These are phyloP conservation scores for Ochropleura leucogaster DNA, from an alignment of 2,888 invertebrate species.

Conservation along the genomic window DNA sequence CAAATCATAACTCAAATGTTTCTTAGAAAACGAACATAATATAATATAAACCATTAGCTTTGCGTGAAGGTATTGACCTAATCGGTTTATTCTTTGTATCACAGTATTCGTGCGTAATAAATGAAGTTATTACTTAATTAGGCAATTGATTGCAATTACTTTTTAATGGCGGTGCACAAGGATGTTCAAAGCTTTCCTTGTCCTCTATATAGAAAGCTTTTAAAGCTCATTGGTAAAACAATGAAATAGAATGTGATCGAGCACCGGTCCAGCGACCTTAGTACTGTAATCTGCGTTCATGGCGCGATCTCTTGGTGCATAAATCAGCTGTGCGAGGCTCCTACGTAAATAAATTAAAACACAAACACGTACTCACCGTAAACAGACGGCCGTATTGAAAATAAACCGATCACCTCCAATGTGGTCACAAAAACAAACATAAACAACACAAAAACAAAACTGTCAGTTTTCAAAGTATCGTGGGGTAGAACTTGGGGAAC, in stretches of 20 bases:
- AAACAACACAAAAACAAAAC: conserved; percentile 87
- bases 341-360: conserved; percentile 84
- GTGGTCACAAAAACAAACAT: conserved; percentile 84
- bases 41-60: conserved; percentile 25
- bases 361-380: conserved; percentile 86
- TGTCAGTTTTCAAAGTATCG: conserved; percentile 79
- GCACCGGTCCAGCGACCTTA: conserved; percentile 81
- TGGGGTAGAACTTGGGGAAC: conserved; percentile 72
- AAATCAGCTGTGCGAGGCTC: conserved; percentile 83
- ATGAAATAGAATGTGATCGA: conserved; percentile 79
- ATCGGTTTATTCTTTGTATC: conserved; percentile 49
- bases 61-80: conserved; percentile 46
- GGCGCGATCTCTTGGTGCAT: conserved; percentile 81
- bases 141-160: conserved; percentile 36
- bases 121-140: conserved; percentile 54
- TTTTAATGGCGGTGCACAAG: conserved; percentile 55
- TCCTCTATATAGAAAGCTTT: conserved; percentile 59
- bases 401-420: conserved; percentile 87
- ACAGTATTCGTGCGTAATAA: conserved; percentile 40
- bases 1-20: conserved; percentile 15
- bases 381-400: conserved; percentile 85
- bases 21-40: conserved; percentile 28
- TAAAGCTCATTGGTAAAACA: conserved; percentile 67
- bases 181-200: conserved; percentile 68
- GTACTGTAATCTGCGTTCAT: conserved; percentile 81